Base-by-base conservation (phyloP, 1,140 invertebrate species). In the Gryon sp. region DNA sequence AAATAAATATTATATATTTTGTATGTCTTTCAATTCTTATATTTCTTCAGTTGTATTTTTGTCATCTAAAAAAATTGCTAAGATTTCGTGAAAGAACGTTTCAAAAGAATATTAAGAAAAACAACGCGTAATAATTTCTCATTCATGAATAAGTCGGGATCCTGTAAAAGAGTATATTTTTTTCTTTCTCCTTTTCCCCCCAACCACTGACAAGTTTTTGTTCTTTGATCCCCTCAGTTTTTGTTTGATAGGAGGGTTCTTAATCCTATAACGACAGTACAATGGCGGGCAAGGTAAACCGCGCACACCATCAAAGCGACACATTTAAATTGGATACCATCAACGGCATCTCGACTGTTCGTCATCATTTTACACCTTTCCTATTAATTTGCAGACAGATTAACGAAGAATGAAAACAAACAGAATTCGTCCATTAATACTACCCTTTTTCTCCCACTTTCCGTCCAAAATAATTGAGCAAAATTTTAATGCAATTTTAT, bases 261-360 rank as follows among this genome's bases (percentile, higher is more conserved):
- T 79, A 77, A 82, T 81, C 70, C 63, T 26, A 55, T 79, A 80
- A 81, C 65, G 55, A 68, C 38, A 14, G 41, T 18, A 76, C 73
- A 76, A 76, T 76, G 65, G 73, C 32, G 53, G 34, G 36, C 28
- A 53, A 52, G 62, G 45, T 60, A 66, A 76, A 53, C 30, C 63
- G 36, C 38, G 55, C 36, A 36, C 50, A 32, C 26, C 53, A 74
- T 50, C 43, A 75, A 75, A 43, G 53, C 40, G 40, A 60, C 46
- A 46, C 26, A 66, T 66, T 63, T 53, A 38, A 75, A 75, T 62
- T 60, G 40, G 16, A 55, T 68, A n/a, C 32, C 60, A 43, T 52
- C 46, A 32, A 16, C 24, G 28, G 11, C 32, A 52, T 63, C 41
- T 20, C 30, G 15, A 26, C 32, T 8, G 20, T 18, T 36, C 32